Base-by-base conservation (phyloP, 2,797 vertebrate genomes). In the Sebastes steindachneri region DNA sequence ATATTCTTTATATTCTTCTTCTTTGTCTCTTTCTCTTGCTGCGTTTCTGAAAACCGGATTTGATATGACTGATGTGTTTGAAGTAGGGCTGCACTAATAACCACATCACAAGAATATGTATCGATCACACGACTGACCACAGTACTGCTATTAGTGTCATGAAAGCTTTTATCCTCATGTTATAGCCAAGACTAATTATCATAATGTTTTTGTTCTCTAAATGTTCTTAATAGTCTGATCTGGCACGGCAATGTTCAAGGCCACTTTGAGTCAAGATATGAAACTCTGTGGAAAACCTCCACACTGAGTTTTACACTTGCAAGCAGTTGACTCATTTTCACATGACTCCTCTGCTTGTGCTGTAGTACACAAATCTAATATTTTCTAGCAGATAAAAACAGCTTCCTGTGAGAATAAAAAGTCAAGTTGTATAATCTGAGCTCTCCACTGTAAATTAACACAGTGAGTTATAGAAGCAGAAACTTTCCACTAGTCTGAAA, bases 141-240 rank as follows among this genome's bases (percentile, higher is more conserved):
- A 54, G 73, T 7, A n/a, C 64, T 71, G 73, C 77, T 37, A 19
- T 77, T 69, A 74, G 58, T 79, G 21, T 54, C 54, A 75, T 29
- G 19, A 70, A 68, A 72, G 69, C 57, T 73, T 79, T 75, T 73
- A 66, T 51, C 58, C 11, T 66, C 10, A 15, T 7, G 8, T 54
- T 53, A 26, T 21, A 45, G 67, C 45, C 65, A 21, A 77, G 21
- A 29, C 14, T 65, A 68, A 71, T 82, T 59, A 77, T 45, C 12
- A 68, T 5, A 5, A 10, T 60, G 21, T 66, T 60, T 74, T 66
- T 72, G 57, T 54, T 75, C 53, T 62, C 11, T 51, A 15, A 57
- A 68, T 28, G 14, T 53, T 78, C 25, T 14, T 71, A 29, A 68
- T 66, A 7, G 33, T 63, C 25, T 75, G 28, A 3, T 75, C 15